A percentile compares a stretch with the other conserved stretches of the same genome.
Evolutionary conservation across 2,888 invertebrate genomes (phyloP).

Genomic region (Eristalis intricaria): DNA sequence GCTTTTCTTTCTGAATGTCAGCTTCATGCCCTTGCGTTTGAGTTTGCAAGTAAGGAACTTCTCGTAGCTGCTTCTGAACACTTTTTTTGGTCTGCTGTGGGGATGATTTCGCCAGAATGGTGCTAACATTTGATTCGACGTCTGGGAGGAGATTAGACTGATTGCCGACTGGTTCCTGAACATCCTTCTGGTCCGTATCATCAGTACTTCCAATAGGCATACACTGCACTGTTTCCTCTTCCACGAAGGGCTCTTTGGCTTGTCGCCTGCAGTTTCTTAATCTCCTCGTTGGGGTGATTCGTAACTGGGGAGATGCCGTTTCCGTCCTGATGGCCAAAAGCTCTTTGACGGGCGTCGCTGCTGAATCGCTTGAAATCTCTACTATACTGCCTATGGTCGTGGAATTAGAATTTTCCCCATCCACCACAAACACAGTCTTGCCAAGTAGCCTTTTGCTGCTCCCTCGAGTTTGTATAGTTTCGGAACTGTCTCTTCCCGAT

Average conservation of each 20-base stretch:
- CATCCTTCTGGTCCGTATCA: not conserved
- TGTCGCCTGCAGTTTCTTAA: not conserved
- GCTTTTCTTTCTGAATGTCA: not conserved
- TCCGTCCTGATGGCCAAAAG: not conserved
- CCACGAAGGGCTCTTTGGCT: not conserved
- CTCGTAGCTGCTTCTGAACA: not conserved
- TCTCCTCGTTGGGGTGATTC: not conserved
- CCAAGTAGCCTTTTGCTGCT: not conserved
- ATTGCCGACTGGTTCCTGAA: not conserved
- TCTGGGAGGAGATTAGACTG: not conserved
- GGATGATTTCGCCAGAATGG: no score
- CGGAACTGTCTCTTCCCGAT: not conserved
- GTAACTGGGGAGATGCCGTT: not conserved
- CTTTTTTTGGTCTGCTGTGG: not conserved
- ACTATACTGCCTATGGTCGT: constrained; percentile 20
- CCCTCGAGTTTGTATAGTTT: not conserved
- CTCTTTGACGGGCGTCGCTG: constrained; percentile 12
- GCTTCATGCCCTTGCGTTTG: no score
- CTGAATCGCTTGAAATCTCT: constrained; percentile 22
- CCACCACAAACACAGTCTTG: not conserved
- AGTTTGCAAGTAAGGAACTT: not conserved
- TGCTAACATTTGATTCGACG: not conserved
- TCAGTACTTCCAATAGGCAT: not conserved
- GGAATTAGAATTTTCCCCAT: constrained; percentile 30
- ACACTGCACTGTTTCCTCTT: not conserved